These are phyloP conservation scores for Amphipoea oculea DNA, from an alignment of 2,888 invertebrate genomes.

Conservation along the genomic window DNA sequence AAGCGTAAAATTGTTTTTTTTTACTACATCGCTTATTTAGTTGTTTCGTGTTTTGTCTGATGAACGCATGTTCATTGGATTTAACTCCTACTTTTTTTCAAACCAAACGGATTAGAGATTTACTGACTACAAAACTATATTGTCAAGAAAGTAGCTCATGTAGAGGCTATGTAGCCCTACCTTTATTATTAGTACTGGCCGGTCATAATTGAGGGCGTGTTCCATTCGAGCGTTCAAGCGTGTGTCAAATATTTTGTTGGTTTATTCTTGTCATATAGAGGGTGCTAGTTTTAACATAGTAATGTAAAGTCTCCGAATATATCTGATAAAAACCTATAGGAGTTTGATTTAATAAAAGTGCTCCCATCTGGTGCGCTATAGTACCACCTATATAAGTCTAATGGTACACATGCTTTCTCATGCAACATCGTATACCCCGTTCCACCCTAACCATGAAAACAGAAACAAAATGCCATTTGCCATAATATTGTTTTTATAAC, in stretches of 20 bases:
- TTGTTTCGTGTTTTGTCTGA: neutral
- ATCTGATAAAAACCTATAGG: no score
- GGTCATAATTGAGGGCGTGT: no score
- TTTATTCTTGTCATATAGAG: no score
- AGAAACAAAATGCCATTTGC: slow-evolving; percentile 58
- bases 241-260: no score
- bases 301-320: no score
- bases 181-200: no score
- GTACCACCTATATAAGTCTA: slow-evolving; percentile 4
- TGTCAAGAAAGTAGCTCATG: neutral
- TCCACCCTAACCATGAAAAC: slow-evolving; percentile 41
- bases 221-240: no score
- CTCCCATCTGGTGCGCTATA: no score
- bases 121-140: slow-evolving; percentile 4
- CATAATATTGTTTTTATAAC: slow-evolving; percentile 65
- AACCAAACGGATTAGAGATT: neutral
- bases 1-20: neutral
- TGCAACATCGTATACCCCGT: slow-evolving; percentile 8
- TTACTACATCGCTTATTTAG: neutral
- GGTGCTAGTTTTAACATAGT: no score
- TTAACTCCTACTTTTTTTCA: neutral
- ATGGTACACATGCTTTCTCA: neutral
- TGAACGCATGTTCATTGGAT: neutral
- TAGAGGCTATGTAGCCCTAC: no score
- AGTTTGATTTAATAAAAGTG: no score